Percentiles rank a stretch among this genome's conserved stretches.
Conservation (phyloP, 2,888 invertebrate species). For the Leptinotarsa rubiginosa region DNA sequence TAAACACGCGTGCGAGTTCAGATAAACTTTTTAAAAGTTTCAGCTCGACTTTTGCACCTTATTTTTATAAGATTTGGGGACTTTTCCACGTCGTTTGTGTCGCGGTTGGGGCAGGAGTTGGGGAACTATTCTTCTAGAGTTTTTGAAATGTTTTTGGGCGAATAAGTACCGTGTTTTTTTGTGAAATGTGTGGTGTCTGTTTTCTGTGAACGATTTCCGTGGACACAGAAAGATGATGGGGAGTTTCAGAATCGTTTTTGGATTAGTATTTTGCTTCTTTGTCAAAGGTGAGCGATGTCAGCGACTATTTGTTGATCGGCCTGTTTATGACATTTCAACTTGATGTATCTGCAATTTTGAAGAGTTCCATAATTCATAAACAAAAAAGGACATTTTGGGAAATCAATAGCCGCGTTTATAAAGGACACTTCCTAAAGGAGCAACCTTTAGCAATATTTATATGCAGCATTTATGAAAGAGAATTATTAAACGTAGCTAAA, state of each 20-base stretch:
- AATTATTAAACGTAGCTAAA: too few species aligned
- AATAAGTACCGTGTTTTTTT: slow-evolving; percentile 25
- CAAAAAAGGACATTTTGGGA: too few species aligned
- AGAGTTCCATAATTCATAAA: too few species aligned
- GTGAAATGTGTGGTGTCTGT: slow-evolving; percentile 36
- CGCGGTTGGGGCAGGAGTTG: background rate
- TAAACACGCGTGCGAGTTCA: slow-evolving; percentile 23
- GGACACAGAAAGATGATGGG: slow-evolving; percentile 28
- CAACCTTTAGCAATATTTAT: too few species aligned
- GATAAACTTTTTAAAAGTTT: background rate
- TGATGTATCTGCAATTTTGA: too few species aligned
- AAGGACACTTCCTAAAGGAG: too few species aligned
- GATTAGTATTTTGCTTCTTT: slow-evolving; percentile 38
- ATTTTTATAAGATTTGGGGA: slow-evolving; percentile 1
- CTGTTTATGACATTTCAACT: background rate
- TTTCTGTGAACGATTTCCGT: slow-evolving; percentile 19
- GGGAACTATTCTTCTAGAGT: background rate
- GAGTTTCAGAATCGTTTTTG: slow-evolving; percentile 29
- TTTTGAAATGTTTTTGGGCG: background rate
- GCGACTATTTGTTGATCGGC: background rate
- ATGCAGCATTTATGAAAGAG: too few species aligned
- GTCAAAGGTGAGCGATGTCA: slow-evolving; percentile 35
- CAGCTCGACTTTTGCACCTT: background rate
- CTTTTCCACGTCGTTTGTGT: slow-evolving; percentile 14
- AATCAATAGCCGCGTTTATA: too few species aligned